Evolutionary conservation across 2,888 invertebrate genomes (phyloP), one percentile per base, ranked within the genome.

Genomic region (Stenodera caucasica): DNA sequence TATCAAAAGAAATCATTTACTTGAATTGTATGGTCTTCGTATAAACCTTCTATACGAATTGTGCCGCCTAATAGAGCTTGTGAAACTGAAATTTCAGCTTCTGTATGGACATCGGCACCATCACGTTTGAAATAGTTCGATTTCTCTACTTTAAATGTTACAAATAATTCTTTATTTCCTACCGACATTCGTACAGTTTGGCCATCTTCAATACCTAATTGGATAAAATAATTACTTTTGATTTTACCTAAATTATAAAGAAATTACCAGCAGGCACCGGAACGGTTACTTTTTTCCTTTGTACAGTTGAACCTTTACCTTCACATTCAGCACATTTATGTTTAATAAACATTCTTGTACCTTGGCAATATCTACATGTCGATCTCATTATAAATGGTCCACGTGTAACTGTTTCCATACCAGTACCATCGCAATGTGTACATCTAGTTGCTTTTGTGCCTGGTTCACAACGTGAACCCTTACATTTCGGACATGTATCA

Each of bases 341-440:
- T 77, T 94, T 94, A 62, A 98, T 97, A 69, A 90, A 87, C 82
- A 92, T 88, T 58, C 94, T 86, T 0, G 90, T 75, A 0, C 97
- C 97, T 72, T 91, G 90, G 75, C 96, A 97, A 70, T 91, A 90
- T 35, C 97, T 85, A 78, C 98, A 98, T 0, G 98, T 96, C 2
- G 95, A 93, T 57, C 96, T 85, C 97, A 98, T 98, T 26, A 98
- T 90, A 81, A 98, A 98, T 55, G 97, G 97, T 29, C 98, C 98
- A 80, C 78, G 75, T 2, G 79, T 76, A 67, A 94, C 89, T 9
- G 94, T 93, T 81, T 96, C 94, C 90, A 96, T 95, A 58, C 99
- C 99, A 2, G 94, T 92, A 8, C 99, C 99, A 81, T 96, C 94
- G 78, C 99, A 99, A 76, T 91, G 91, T 2, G 89, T 89, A 78